These are phyloP conservation scores for Campodea augens DNA, from an alignment of 1,140 invertebrate species.

Conservation along the genomic window DNA sequence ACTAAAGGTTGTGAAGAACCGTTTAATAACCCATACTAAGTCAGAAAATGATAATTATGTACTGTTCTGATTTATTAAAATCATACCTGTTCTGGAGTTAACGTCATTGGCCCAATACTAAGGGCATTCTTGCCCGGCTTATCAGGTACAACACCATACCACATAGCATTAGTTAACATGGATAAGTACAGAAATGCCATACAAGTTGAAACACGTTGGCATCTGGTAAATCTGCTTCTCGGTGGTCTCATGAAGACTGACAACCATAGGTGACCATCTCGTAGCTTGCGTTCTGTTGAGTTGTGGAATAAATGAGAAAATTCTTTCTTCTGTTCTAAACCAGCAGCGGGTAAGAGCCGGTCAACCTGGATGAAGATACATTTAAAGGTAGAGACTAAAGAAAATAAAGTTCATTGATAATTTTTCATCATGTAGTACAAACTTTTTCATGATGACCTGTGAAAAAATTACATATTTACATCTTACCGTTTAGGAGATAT, in stretches of 20 bases:
- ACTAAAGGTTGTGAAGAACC: no score
- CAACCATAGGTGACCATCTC: conserved; percentile 37
- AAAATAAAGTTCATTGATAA: no score
- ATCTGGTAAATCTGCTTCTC: conserved; percentile 29
- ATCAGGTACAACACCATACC: conserved; percentile 23
- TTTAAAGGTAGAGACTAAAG: no score
- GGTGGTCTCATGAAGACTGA: conserved; percentile 32
- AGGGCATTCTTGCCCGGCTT: conserved; percentile 17
- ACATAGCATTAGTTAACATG: conserved; percentile 37
- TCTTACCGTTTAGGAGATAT: no score
- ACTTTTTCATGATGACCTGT: no score
- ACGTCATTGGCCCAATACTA: conserved; percentile 27
- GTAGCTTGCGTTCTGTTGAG: conserved; percentile 26
- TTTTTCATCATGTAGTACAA: no score
- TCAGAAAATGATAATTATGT: no score
- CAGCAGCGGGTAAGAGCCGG: conserved; percentile 31
- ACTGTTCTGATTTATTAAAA: no score
- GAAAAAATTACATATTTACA: no score
- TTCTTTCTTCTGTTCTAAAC: conserved; percentile 25
- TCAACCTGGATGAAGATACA: conserved; percentile 22
- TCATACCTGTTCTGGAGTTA: conserved; percentile 16
- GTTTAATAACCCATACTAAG: no score
- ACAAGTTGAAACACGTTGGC: conserved; percentile 32
- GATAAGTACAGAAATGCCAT: conserved; percentile 31
- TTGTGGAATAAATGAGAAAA: conserved; percentile 29